A percentile compares a stretch with the other conserved stretches of the same genome.
These are phyloP conservation scores for Lordiphosa mommai DNA, from an alignment of 1,140 invertebrate species.

Conservation along the genomic window DNA sequence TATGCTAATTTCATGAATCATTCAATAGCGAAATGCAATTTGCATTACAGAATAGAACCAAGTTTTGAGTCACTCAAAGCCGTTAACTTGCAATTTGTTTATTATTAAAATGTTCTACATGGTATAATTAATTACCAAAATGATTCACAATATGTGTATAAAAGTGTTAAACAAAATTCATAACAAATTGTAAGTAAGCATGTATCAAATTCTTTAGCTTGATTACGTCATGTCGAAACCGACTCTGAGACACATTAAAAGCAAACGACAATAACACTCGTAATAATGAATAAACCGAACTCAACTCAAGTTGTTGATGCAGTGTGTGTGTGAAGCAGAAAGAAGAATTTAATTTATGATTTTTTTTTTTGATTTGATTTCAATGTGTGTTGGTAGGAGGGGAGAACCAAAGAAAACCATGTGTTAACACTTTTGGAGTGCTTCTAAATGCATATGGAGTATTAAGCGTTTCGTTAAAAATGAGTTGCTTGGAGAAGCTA, in stretches of 20 bases:
- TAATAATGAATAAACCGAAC: constrained; percentile 36
- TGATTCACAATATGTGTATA: constrained; percentile 21
- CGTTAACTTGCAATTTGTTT: constrained; percentile 21
- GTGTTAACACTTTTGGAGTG: constrained; percentile 11
- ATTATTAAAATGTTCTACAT: constrained; percentile 15
- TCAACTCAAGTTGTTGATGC: not conserved
- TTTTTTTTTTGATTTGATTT: not conserved
- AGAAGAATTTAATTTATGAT: constrained; percentile 15
- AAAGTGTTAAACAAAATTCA: constrained; percentile 1
- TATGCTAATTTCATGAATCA: constrained; percentile 41
- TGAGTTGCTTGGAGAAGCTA: not conserved
- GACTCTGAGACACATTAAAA: constrained; percentile 30
- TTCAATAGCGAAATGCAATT: constrained; percentile 38
- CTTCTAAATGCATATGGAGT: constrained; percentile 3
- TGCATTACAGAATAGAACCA: constrained; percentile 1
- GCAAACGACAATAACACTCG: constrained; percentile 23
- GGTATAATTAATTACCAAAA: constrained; percentile 18
- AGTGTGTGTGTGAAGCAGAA: constrained; percentile 1
- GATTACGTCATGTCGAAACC: constrained; percentile 47
- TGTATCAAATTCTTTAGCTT: constrained; percentile 13
- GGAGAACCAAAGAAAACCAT: constrained; percentile 1
- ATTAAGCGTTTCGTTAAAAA: not conserved
- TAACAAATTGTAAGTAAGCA: not conserved
- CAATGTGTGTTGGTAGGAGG: not conserved
- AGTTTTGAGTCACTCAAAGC: constrained; percentile 24